Conservation (phyloP, 2,888 invertebrate genomes). For the Troides aeacus region DNA sequence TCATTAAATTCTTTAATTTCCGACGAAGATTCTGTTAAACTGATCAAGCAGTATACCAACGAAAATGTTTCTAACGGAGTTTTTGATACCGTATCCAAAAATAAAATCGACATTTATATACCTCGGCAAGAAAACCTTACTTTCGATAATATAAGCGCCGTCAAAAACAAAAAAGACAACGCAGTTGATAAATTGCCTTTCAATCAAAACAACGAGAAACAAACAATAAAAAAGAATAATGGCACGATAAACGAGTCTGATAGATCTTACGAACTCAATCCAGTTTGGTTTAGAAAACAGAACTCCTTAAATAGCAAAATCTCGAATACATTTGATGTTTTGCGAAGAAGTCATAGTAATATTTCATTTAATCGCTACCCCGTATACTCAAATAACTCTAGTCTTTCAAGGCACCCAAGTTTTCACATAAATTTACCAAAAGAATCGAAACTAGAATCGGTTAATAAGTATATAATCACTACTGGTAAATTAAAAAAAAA, state of each 20-base stretch:
- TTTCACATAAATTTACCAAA: slow-evolving; percentile 5
- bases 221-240: neutral
- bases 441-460: neutral
- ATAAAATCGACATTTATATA: slow-evolving; percentile 7
- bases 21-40: neutral
- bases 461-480: neutral
- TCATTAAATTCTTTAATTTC: slow-evolving; percentile 22
- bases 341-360: slow-evolving; percentile 48
- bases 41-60: neutral
- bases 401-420: neutral
- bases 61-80: neutral
- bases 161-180: neutral
- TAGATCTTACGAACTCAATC: neutral
- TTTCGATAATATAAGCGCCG: slow-evolving; percentile 7
- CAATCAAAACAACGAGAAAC: neutral
- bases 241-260: neutral
- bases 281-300: neutral
- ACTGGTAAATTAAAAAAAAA: slow-evolving; percentile 6
- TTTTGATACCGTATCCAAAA: slow-evolving; percentile 12
- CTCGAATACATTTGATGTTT: slow-evolving; percentile 25
- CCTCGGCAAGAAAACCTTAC: neutral
- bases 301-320: neutral
- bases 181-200: neutral
- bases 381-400: slow-evolving; percentile 4
- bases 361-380: slow-evolving; percentile 36